phyloP scores from a whole-genome alignment of 2,888 invertebrate species.

The Spilarctia lutea region DNA sequence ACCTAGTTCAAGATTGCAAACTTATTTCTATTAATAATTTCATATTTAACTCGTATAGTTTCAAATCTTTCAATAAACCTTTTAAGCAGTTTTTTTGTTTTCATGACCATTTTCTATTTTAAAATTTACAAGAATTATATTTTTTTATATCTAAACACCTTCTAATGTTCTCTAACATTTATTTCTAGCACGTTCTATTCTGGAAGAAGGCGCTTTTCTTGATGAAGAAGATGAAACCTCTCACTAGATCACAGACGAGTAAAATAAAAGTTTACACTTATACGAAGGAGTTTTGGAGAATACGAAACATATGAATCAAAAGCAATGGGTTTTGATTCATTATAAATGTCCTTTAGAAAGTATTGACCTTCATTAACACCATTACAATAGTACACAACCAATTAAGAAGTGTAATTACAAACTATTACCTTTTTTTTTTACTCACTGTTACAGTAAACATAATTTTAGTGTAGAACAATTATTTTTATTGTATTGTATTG shows the following conservation, averaged over 20 bases:
- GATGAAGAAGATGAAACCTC: neutral
- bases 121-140: neutral
- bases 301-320: neutral
- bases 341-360: neutral
- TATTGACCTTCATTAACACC: neutral
- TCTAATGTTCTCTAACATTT: neutral
- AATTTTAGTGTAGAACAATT: neutral
- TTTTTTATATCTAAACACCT: neutral
- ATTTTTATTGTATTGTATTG: neutral
- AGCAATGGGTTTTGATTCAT: no score
- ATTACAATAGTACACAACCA: neutral
- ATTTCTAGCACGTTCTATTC: neutral
- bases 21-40: no score
- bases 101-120: neutral
- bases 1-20: no score
- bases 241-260: neutral
- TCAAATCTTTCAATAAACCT: no score
- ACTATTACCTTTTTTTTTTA: no score
- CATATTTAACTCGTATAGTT: no score
- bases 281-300: neutral
- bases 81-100: neutral
- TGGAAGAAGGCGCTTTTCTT: neutral
- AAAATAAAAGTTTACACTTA: neutral
- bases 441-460: neutral
- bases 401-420: no score